Evolutionary conservation across 2,113 vertebrate species (phyloP), one percentile per base, ranked within the genome.

Genomic region (Amphiprion ocellaris): DNA sequence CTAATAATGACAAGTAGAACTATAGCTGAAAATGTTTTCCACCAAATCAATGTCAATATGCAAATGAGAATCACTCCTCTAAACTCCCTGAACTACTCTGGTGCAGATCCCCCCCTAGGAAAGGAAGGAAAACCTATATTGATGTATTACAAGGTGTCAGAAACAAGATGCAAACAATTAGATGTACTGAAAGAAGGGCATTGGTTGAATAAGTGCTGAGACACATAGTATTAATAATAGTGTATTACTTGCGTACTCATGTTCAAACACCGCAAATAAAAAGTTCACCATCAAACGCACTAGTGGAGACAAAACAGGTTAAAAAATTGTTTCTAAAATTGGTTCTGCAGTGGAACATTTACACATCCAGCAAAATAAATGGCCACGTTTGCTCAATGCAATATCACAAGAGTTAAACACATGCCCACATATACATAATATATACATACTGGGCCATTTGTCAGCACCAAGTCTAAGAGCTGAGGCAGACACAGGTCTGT

Each of bases 401-500:
- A 8, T n/a, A 50, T 62, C 15, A 58, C 33, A 55, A 17, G 15
- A 39, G 15, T 52, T 33, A 16, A 65, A 59, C 21, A 11, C 41
- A 66, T 47, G 50, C 23, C 19, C 21, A n/a, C 54, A 46, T 19
- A 16, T 14, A 47, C 44, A 46, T 33, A 75, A 50, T 59, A 46
- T 19, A 16, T 14, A 47, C 44, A 46, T 33, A 75, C 54, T 54
- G 14, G 2, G 19, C 23, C 21, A 53, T 68, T 21, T 78, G 59
- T 75, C 17, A 72, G 30, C 41, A 72, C 26, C 46, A 47, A 24
- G 17, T 70, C 41, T 30, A 26, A 1, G 3, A 30, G 39, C 47
- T 79, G 30, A 21, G 21, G 56, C 46, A 82, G 26, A 72, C 33
- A 60, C 37, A 60, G 46, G 69, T 63, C 80, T 79, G 74, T 73